These are phyloP conservation scores for Gymnothorax javanicus DNA, from an alignment of 2,797 vertebrate genomes.

Conservation along the genomic window DNA sequence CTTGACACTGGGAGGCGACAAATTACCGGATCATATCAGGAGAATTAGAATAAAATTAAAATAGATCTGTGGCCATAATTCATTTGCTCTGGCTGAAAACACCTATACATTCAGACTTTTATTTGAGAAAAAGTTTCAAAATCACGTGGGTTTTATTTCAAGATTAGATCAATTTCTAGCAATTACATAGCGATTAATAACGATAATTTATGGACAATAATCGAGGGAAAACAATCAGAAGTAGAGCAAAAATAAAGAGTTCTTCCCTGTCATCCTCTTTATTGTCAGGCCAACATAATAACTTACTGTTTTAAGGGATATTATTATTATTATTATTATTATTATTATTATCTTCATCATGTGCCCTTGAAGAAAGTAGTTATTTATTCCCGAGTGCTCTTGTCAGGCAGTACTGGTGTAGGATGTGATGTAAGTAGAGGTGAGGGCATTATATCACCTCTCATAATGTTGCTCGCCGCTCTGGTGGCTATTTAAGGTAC, in stretches of 20 bases:
- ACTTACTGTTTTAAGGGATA: neutral
- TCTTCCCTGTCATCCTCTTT: no score
- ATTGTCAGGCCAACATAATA: neutral
- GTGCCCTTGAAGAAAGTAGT: neutral
- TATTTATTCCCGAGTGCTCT: neutral
- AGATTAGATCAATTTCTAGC: neutral
- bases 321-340: neutral
- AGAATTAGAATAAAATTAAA: neutral
- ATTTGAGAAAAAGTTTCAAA: neutral
- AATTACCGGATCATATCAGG: neutral
- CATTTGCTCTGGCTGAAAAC: neutral
- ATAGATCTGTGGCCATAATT: neutral
- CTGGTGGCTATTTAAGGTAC: neutral
- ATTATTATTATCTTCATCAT: neutral
- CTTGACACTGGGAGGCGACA: neutral
- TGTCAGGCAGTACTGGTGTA: neutral
- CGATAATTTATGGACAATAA: neutral
- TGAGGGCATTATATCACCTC: neutral
- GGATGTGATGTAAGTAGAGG: neutral
- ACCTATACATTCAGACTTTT: neutral
- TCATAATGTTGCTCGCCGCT: neutral
- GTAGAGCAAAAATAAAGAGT: no score
- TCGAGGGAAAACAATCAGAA: neutral
- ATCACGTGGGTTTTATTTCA: neutral
- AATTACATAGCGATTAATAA: neutral